These are phyloP conservation scores for Anthoptus insignis DNA, from an alignment of 2,888 invertebrate species.

Conservation along the genomic window DNA sequence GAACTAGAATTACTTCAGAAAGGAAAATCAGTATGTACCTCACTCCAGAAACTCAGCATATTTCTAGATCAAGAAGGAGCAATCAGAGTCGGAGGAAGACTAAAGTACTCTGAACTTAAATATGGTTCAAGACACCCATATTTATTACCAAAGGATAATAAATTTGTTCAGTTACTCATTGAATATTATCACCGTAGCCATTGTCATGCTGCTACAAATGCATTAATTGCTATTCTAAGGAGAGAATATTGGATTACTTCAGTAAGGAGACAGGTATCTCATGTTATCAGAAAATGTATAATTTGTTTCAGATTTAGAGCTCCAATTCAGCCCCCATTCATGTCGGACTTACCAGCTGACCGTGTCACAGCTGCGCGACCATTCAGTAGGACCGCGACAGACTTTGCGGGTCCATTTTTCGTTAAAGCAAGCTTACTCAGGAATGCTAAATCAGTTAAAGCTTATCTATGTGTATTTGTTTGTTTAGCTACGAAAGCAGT, in stretches of 20 bases:
- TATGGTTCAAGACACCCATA: conserved; percentile 16
- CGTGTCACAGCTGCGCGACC: conserved; percentile 15
- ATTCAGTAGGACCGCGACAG: conserved; percentile 24
- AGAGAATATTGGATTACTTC: conserved; percentile 32
- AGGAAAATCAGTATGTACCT: not conserved
- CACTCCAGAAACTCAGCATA: conserved; percentile 12
- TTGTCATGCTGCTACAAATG: conserved; percentile 27
- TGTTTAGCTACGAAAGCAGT: conserved; percentile 38
- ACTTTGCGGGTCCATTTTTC: conserved; percentile 32
- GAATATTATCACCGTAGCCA: conserved; percentile 27
- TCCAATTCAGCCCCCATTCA: conserved; percentile 14
- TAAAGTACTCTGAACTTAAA: conserved; percentile 8
- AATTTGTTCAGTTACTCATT: conserved; percentile 25
- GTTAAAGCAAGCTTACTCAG: conserved; percentile 18
- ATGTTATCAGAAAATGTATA: conserved; percentile 14
- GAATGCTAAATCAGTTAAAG: conserved; percentile 18
- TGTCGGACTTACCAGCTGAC: conserved; percentile 32
- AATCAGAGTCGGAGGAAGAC: conserved; percentile 31
- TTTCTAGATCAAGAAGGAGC: conserved; percentile 30
- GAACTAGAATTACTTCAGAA: not conserved
- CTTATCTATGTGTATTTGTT: not conserved
- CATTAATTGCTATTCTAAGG: conserved; percentile 22
- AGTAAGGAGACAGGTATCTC: conserved; percentile 19
- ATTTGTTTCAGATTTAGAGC: not conserved
- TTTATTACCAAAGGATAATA: conserved; percentile 17